Base-by-base conservation (phyloP, 2,888 invertebrate species). In the Plagodis pulveraria region DNA sequence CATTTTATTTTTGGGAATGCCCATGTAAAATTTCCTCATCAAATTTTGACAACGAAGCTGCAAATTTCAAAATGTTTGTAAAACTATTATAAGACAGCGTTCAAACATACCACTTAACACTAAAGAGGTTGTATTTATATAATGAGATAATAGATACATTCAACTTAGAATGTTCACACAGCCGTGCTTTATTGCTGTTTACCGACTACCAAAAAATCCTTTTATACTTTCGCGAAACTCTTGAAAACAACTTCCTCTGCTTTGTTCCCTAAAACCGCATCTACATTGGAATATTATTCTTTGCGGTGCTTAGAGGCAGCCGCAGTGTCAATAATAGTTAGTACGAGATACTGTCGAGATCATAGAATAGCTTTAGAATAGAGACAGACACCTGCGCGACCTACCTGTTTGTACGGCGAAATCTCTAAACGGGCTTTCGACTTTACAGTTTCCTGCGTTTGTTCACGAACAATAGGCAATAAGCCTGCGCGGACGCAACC, bases 401-500 rank as follows among this genome's bases (percentile, higher is more conserved):
- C 87, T 90, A 90, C 91, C 91, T 91, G 90, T 77, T 86, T 85
- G 89, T 81, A 84, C 83, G 73, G 84, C 86, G 84, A 89, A 90
- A 86, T 85, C 82, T 86, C 74, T 80, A 80, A 86, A 84, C 84
- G 81, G 84, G 86, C 87, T 90, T 88, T 87, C 87, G 82, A 89
- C 84, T 89, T 85, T 85, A 87, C 87, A 85, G 89, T 91, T 91
- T 92, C 92, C 92, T 91, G 89, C 85, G 83, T 89, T 90, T 91
- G 90, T 89, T 85, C 78, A 69, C 77, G 75, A 88, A 92, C 91
- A 91, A 92, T 91, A 80, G 89, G 80, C 86, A 70, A 84, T 89
- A 89, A 88, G 83, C 78, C 78, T 75, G 80, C 77, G 78, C 75
- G 68, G 75, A 76, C 79, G 81, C 80, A 73, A 73, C 72, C 64